A percentile compares a stretch with the other conserved stretches of the same genome.
These are phyloP conservation scores for Siphamia tubifer DNA, from an alignment of 2,113 vertebrate genomes.

Conservation along the genomic window DNA sequence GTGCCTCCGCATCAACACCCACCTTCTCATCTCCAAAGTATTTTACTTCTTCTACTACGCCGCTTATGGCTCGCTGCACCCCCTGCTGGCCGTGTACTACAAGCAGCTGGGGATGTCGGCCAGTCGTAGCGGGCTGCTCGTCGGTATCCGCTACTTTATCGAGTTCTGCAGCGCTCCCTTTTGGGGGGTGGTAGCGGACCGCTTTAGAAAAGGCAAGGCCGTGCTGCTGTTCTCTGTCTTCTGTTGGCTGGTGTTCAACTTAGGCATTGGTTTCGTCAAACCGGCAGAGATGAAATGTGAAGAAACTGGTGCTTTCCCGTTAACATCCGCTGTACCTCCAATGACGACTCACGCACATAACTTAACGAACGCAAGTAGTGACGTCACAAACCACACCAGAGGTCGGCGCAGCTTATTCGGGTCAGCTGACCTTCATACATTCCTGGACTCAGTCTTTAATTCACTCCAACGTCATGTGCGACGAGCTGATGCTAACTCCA, in stretches of 20 bases:
- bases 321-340: rapidly evolving
- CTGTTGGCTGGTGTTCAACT: constrained; percentile 96
- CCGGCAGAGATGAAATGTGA: constrained; percentile 88
- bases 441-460: neutral
- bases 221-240: constrained; percentile 94
- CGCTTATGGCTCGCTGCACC: constrained; percentile 95
- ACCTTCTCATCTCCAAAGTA: constrained; percentile 93
- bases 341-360: neutral
- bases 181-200: constrained; percentile 96
- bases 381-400: constrained; percentile 39
- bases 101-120: constrained; percentile 96
- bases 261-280: constrained; percentile 92
- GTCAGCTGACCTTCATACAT: rapidly evolving
- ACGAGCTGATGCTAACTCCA: constrained; percentile 10
- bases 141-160: constrained; percentile 97
- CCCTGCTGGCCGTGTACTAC: constrained; percentile 92
- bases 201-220: constrained; percentile 91
- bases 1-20: constrained; percentile 88
- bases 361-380: neutral
- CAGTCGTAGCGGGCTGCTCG: constrained; percentile 91
- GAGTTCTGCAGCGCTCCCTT: constrained; percentile 99
- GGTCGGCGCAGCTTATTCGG: constrained; percentile 2
- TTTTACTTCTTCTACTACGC: constrained; percentile 99
- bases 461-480: constrained; percentile 3
- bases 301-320: constrained; percentile 53